Percentiles rank a stretch among this genome's conserved stretches.
phyloP scores from a whole-genome alignment of 2,797 vertebrate genomes.

The Darevskia mixta region DNA sequence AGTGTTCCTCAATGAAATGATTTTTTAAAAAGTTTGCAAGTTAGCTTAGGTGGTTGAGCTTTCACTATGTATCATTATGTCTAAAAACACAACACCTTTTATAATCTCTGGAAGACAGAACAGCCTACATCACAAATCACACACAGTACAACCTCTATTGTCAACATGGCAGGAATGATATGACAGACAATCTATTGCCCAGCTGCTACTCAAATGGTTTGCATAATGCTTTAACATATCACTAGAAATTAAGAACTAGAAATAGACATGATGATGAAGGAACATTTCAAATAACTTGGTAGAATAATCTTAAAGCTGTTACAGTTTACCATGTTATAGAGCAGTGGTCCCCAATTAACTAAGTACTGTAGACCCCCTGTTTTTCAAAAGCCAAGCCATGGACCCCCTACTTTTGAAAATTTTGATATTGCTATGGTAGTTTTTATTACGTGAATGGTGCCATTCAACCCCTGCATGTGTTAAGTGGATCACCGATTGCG shows the following conservation, averaged over 20 bases:
- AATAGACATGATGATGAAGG: background rate
- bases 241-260: constrained; percentile 68
- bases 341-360: too few relatives aligned
- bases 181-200: constrained; percentile 66
- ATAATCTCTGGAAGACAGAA: constrained; percentile 22
- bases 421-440: too few relatives aligned
- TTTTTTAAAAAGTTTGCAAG: constrained; percentile 31
- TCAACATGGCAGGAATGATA: constrained; percentile 68
- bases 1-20: constrained; percentile 21
- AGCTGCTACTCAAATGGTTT: constrained; percentile 66
- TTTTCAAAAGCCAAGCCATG: too few relatives aligned
- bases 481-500: too few relatives aligned
- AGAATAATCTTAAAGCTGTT: background rate
- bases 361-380: too few relatives aligned
- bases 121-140: constrained; percentile 57
- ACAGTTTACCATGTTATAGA: background rate
- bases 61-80: constrained; percentile 44
- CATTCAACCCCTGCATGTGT: too few relatives aligned
- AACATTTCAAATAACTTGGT: background rate
- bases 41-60: constrained; percentile 41
- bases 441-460: too few relatives aligned
- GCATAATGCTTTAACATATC: constrained; percentile 70
- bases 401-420: too few relatives aligned
- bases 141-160: constrained; percentile 59
- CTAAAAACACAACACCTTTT: constrained; percentile 60